Percentiles rank a stretch among this genome's conserved stretches.
phyloP scores from a whole-genome alignment of 2,888 invertebrate genomes.

The Polyploca ridens region DNA sequence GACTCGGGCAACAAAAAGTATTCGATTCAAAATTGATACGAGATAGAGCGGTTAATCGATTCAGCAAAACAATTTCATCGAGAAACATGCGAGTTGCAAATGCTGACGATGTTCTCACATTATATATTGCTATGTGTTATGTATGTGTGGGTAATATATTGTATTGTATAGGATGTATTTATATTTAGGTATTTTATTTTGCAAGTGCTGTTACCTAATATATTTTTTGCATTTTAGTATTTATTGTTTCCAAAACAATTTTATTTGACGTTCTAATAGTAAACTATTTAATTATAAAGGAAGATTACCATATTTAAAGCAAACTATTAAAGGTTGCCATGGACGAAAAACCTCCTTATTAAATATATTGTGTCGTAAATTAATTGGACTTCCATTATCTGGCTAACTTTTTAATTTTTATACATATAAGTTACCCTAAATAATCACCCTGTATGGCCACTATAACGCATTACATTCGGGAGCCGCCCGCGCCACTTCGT shows the following conservation, averaged over 20 bases:
- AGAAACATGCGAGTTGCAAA: constrained; percentile 60
- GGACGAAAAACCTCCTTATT: too few relatives aligned
- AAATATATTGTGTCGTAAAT: too few relatives aligned
- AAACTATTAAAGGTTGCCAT: too few relatives aligned
- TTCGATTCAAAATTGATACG: constrained; percentile 70
- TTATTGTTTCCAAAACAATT: too few relatives aligned
- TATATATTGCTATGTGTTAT: constrained; percentile 33
- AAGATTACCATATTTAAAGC: too few relatives aligned
- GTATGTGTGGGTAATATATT: constrained; percentile 11
- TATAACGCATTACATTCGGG: constrained; percentile 23
- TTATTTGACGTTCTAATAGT: too few relatives aligned
- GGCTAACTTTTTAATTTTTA: too few relatives aligned
- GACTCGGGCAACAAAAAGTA: constrained; percentile 62
- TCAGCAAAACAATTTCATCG: constrained; percentile 78
- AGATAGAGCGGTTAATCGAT: constrained; percentile 76
- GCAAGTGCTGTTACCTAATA: not conserved
- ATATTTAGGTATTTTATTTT: not conserved
- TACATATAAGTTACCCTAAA: not conserved
- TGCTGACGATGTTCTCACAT: constrained; percentile 69
- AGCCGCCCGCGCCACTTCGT: constrained; percentile 35
- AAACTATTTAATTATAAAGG: too few relatives aligned
- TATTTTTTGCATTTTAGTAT: too few relatives aligned
- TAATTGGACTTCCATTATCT: not conserved
- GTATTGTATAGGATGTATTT: not conserved
- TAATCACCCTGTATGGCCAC: constrained; percentile 17